These are phyloP conservation scores for Paelopatides confundens DNA, from an alignment of 53 echinoderm and acorn worm species.

Conservation along the genomic window DNA sequence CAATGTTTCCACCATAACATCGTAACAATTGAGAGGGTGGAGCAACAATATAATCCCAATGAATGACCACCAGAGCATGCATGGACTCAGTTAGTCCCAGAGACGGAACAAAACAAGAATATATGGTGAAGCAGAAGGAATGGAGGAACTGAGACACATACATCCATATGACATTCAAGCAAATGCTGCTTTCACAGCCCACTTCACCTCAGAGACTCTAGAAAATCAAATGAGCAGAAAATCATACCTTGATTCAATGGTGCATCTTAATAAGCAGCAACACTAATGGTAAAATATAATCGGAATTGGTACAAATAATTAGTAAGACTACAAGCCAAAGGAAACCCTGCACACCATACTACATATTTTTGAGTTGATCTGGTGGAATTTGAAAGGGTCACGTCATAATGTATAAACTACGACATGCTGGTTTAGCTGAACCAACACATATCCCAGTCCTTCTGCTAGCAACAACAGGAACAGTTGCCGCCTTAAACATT, in stretches of 20 bases:
- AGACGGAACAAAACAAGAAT: not conserved
- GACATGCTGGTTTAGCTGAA: not conserved
- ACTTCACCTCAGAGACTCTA: not conserved
- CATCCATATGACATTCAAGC: not conserved
- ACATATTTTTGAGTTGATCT: conserved; percentile 38
- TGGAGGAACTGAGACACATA: not conserved
- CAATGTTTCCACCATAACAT: not conserved
- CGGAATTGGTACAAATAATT: conserved; percentile 22
- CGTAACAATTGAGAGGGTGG: not conserved
- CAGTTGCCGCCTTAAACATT: conserved; percentile 59
- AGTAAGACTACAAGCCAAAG: too few relatives aligned
- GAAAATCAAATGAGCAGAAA: conserved; percentile 1
- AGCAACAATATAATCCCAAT: not conserved
- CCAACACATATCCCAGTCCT: not conserved
- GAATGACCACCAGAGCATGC: conserved; percentile 52
- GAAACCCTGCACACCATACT: not conserved
- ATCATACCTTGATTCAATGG: conserved; percentile 6
- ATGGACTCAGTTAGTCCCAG: conserved; percentile 51
- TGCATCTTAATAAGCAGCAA: conserved; percentile 6
- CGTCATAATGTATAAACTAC: conserved; percentile 7
- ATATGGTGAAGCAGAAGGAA: conserved; percentile 18
- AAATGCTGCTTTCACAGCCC: not conserved
- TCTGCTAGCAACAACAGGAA: conserved; percentile 57
- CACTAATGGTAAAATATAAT: too few relatives aligned
- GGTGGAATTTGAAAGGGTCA: conserved; percentile 34